phyloP scores from a whole-genome alignment of 2,888 invertebrate species.

The Ochlodes sylvanus region DNA sequence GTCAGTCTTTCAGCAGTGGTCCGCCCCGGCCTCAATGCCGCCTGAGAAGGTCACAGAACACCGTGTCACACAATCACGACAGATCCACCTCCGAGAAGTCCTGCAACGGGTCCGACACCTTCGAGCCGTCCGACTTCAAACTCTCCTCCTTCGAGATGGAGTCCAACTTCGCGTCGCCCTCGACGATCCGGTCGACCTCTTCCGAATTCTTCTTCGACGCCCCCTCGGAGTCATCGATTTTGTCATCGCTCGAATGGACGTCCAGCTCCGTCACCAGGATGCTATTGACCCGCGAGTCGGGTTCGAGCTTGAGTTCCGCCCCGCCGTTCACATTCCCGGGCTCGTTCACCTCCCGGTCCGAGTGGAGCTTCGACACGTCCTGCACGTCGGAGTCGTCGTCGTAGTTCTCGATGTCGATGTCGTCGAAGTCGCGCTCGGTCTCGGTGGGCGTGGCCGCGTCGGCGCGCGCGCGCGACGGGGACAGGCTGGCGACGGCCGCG shows the following conservation, averaged over 20 bases:
- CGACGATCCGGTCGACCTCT: neutral
- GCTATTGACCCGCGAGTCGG: neutral
- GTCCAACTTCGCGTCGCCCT: conserved; percentile 36
- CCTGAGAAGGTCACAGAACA: conserved; percentile 58
- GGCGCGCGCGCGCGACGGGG: conserved; percentile 60
- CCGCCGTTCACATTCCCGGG: neutral
- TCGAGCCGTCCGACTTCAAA: conserved; percentile 45
- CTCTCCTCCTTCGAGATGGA: conserved; percentile 43
- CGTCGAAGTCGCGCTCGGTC: conserved; percentile 64
- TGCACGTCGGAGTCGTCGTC: conserved; percentile 51
- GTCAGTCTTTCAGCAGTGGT: no score
- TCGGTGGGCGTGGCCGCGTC: conserved; percentile 55
- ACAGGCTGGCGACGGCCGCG: conserved; percentile 63
- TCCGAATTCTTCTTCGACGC: neutral
- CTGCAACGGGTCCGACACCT: conserved; percentile 59
- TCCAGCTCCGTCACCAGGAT: conserved; percentile 14
- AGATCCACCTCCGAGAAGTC: conserved; percentile 69
- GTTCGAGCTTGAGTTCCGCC: neutral
- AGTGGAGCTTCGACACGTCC: conserved; percentile 10
- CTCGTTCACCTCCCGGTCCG: neutral
- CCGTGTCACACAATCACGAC: conserved; percentile 63
- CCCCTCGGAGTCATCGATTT: neutral
- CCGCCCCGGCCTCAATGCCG: conserved; percentile 4
- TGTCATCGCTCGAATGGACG: conserved; percentile 7
- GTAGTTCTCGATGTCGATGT: conserved; percentile 50